Base-by-base conservation (phyloP, 2,888 invertebrate genomes). In the Dasypolia templi region DNA sequence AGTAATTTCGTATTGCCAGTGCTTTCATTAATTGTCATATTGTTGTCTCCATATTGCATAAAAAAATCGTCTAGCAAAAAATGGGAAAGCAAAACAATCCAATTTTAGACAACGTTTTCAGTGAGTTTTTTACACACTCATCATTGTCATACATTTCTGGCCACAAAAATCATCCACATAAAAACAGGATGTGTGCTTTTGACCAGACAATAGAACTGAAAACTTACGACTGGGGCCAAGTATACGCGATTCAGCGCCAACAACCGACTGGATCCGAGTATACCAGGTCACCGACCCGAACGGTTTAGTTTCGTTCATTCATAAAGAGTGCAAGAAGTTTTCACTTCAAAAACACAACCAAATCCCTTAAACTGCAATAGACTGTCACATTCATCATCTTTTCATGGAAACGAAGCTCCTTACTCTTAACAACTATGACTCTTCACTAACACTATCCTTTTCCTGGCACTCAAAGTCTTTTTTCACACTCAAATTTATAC, bases 401-500 rank as follows among this genome's bases (percentile, higher is more conserved):
- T 19, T 77, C 56, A 39, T 53, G 26, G 56, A 66, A 32, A 1
- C 26, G 32, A 80, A 76, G 51, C 82, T 71, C 82, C 72, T 19
- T 17, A 64, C 55, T 11, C 77, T 75, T 85, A 83, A 70, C 63
- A 79, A 81, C 88, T 88, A 89, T 85, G 87, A 82, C 66, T 83
- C 69, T 9, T 72, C 72, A 70, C 78, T 70, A 0, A 71, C 64
- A 74, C 73, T 77, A 0, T 68, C 85, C 42, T 80, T 83, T 26
- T 84, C 83, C 75, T 70, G 61, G 67, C 75, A 82, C 79, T 65
- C 81, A 81, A 56, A 86, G 67, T 91, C 91, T 64, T 92, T 93
- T 68, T 89, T 93, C 14, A 94, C 92, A 88, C 94, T 92, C 71
- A 94, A 91, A 88, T 94, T 94, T 79, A 93, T 89, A 17, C 81